phyloP scores from a whole-genome alignment of 1,140 invertebrate genomes.

The Antheraea mylitta region DNA sequence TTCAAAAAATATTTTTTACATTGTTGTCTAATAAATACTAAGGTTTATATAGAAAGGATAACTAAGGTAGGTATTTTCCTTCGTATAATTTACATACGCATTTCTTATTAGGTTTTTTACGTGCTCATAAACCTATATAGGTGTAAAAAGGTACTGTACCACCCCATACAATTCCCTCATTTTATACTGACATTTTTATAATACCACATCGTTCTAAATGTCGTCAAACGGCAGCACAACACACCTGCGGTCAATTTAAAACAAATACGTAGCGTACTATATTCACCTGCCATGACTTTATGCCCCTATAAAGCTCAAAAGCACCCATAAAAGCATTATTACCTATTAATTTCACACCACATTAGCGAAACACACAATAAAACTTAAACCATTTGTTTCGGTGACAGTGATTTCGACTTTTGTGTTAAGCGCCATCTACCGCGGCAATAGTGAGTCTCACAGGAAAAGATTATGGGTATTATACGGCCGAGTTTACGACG shows the following conservation, averaged over 20 bases:
- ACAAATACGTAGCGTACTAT: constrained; percentile 53
- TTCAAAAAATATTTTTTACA: too few relatives aligned
- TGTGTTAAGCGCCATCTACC: constrained; percentile 70
- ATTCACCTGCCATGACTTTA: constrained; percentile 67
- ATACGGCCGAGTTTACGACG: constrained; percentile 69
- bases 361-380: constrained; percentile 78
- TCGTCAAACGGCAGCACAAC: constrained; percentile 30
- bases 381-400: constrained; percentile 68
- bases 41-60: too few relatives aligned
- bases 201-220: constrained; percentile 29
- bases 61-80: too few relatives aligned
- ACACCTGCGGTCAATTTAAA: constrained; percentile 56
- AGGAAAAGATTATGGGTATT: constrained; percentile 74
- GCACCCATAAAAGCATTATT: constrained; percentile 76
- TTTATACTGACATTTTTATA: constrained; percentile 29
- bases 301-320: constrained; percentile 67
- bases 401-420: constrained; percentile 63
- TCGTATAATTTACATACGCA: background rate
- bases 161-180: constrained; percentile 7
- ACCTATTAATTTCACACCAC: constrained; percentile 78
- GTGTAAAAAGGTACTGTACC: background rate
- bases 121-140: background rate
- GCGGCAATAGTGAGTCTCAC: constrained; percentile 35
- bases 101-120: background rate
- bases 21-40: too few relatives aligned